These are phyloP conservation scores for Lymantria dispar DNA, from an alignment of 2,888 invertebrate genomes.

Conservation along the genomic window DNA sequence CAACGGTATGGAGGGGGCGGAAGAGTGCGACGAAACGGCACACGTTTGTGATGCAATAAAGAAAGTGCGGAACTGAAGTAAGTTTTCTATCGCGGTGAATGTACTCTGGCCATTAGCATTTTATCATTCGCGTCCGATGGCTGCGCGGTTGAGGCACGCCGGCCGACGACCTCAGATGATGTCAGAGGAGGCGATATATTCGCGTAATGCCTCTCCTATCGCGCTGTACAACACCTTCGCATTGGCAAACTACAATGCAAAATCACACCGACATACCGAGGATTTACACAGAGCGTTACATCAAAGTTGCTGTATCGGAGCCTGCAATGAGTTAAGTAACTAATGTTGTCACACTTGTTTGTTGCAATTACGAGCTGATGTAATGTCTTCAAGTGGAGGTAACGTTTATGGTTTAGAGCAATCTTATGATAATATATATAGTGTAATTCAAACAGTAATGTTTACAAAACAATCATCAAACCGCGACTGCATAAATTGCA, in stretches of 20 bases:
- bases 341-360: slow-evolving; percentile 71
- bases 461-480: slow-evolving; percentile 12
- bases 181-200: slow-evolving; percentile 53
- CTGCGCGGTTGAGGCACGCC: slow-evolving; percentile 46
- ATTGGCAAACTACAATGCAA: slow-evolving; percentile 55
- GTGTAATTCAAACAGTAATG: slow-evolving; percentile 6
- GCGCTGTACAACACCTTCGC: slow-evolving; percentile 48
- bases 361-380: slow-evolving; percentile 67
- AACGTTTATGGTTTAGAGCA: slow-evolving; percentile 25
- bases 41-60: slow-evolving; percentile 75
- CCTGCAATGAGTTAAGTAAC: slow-evolving; percentile 71
- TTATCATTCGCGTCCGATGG: slow-evolving; percentile 67
- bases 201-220: slow-evolving; percentile 47
- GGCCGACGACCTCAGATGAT: slow-evolving; percentile 70
- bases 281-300: slow-evolving; percentile 56
- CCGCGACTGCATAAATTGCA: slow-evolving; percentile 13
- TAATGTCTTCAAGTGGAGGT: slow-evolving; percentile 51
- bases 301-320: slow-evolving; percentile 56
- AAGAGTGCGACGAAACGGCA: slow-evolving; percentile 76
- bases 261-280: slow-evolving; percentile 46
- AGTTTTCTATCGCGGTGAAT: slow-evolving; percentile 79
- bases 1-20: slow-evolving; percentile 43
- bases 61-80: slow-evolving; percentile 81
- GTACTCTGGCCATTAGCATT: slow-evolving; percentile 74
- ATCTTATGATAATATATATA: not conserved